Evolutionary conservation across 2,113 vertebrate genomes (phyloP), one percentile per base, ranked within the genome.

Genomic region (Chamaetylas fuelleborni): DNA sequence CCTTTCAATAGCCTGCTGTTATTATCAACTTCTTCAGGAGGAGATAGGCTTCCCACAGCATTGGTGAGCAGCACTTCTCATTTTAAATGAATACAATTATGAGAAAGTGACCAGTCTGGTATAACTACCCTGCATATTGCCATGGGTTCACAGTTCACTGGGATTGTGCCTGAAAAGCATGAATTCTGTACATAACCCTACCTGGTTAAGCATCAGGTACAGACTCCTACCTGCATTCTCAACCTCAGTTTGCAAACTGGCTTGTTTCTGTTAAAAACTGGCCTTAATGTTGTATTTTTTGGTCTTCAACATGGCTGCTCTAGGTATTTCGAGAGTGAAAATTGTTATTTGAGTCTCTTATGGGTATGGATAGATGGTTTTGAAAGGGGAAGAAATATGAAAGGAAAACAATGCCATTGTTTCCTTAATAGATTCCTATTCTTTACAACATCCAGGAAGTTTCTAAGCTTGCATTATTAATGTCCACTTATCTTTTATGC

Each of bases 401-500:
- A 86, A 88, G 62, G n/a, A 57, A 81, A 83, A 73, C 5, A 31
- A 51, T 29, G 53, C 28, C 4, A 24, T 48, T 81, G 19, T 60
- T 88, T 90, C 53, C 77, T 80, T 73, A 83, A 92, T 48, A 66
- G 56, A 51, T 42, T 58, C 29, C 14, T 92, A 34, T 50, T 84
- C 74, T 87, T 93, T 56, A 34, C 33, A 74, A 13, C 19, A 72
- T 7, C 42, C 34, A 81, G 29, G 36, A 78, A 81, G 57, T 60
- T 84, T 84, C 92, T 62, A 48, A 79, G 61, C 53, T 72, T 83
- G 40, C 51, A 85, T 93, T 94, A 89, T 84, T 81, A 84, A 67
- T 69, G 26, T 81, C 22, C 26, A 3, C 1, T 66, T 84, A 56
- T 71, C 38, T 86, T 92, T 66, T 51, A 84, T 58, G 54, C 69